Percentiles rank a stretch among this genome's conserved stretches.
phyloP scores from a whole-genome alignment of 2,113 vertebrate genomes.

The Protobothrops mucrosquamatus region DNA sequence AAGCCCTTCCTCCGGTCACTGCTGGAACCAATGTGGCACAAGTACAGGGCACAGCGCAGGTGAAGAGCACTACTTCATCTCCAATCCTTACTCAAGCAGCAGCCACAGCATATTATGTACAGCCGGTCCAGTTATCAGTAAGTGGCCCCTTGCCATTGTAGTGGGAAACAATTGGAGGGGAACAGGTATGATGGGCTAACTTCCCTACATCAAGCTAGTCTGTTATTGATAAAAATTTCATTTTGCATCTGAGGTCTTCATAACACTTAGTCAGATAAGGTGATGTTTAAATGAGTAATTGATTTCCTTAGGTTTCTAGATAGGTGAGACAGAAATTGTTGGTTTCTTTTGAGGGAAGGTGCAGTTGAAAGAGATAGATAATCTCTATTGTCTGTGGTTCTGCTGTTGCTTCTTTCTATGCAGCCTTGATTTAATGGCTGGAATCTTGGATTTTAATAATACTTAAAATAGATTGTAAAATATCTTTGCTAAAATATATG shows the following conservation, averaged over 20 bases:
- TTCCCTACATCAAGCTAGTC: not conserved
- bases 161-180: not conserved
- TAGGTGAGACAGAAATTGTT: not conserved
- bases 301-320: not conserved
- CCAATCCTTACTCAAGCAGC: conserved; percentile 73
- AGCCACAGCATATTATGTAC: conserved; percentile 75
- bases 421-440: not conserved
- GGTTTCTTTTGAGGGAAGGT: conserved; percentile 9
- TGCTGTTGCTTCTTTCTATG: not conserved
- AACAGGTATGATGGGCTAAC: too few relatives aligned
- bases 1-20: conserved; percentile 61
- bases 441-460: not conserved
- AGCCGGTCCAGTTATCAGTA: conserved; percentile 76
- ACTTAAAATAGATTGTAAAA: not conserved
- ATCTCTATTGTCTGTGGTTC: not conserved
- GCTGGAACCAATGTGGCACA: conserved; percentile 71
- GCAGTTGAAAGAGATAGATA: not conserved
- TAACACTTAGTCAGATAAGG: not conserved
- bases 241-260: not conserved
- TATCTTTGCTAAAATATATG: not conserved
- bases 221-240: not conserved
- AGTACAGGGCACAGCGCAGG: conserved; percentile 72
- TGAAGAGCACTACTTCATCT: conserved; percentile 69
- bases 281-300: not conserved
- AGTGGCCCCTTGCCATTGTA: conserved; percentile 56